phyloP scores from a whole-genome alignment of 2,113 vertebrate species.

The Salvelinus sp. region DNA sequence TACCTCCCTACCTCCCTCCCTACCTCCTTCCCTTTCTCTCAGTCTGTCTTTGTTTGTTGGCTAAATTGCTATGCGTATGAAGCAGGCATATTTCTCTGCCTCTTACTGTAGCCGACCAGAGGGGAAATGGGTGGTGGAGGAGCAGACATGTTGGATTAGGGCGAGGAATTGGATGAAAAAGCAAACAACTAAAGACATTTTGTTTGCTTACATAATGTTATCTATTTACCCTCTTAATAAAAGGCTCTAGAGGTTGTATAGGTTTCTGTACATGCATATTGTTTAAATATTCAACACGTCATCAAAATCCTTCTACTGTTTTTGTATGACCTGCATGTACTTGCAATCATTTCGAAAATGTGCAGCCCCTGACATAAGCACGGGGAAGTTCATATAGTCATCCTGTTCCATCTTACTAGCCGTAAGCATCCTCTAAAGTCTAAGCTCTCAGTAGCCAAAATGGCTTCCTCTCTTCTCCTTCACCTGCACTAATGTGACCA shows the following conservation, averaged over 20 bases:
- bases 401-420: too few species aligned
- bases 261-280: too few species aligned
- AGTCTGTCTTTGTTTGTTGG: slow-evolving; percentile 64
- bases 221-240: too few species aligned
- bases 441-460: background rate
- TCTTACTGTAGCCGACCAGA: slow-evolving; percentile 45
- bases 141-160: slow-evolving; percentile 4
- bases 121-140: background rate
- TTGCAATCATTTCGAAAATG: too few species aligned
- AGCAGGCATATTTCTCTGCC: slow-evolving; percentile 64
- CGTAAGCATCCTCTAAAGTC: too few species aligned
- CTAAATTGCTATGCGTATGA: slow-evolving; percentile 69
- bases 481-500: background rate
- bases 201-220: background rate
- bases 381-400: too few species aligned
- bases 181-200: background rate
- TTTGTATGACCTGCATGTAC: too few species aligned
- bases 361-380: too few species aligned
- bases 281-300: too few species aligned
- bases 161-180: slow-evolving; percentile 1
- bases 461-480: background rate
- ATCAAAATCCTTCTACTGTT: too few species aligned
- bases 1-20: too few species aligned
- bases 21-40: background rate
- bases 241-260: too few species aligned